Evolutionary conservation across 2,797 vertebrate genomes (phyloP).

Genomic region (Serranus cabrilla): DNA sequence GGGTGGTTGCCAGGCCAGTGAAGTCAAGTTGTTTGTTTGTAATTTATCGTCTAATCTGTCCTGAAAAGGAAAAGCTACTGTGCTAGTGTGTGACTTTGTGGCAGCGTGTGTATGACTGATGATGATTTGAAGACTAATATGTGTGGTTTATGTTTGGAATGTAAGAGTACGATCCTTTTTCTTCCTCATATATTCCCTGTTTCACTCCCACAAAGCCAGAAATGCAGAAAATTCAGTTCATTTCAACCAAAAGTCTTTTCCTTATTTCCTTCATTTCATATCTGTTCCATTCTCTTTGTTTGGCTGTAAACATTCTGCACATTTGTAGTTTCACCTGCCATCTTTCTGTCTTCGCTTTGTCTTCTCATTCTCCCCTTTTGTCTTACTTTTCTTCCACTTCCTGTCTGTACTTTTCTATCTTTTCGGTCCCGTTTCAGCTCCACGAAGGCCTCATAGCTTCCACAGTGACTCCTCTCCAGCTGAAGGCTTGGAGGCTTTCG

Average conservation of each 20-base stretch:
- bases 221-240: not conserved
- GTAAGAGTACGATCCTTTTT: not conserved
- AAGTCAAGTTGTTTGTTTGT: not conserved
- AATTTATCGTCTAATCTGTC: not conserved
- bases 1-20: not conserved
- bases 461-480: constrained; percentile 53
- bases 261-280: no score
- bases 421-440: constrained; percentile 54
- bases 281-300: not conserved
- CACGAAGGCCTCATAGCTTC: constrained; percentile 74
- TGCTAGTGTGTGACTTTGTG: not conserved
- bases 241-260: no score
- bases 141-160: not conserved
- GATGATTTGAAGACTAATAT: not conserved
- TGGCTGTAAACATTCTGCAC: not conserved
- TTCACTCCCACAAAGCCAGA: not conserved
- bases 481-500: constrained; percentile 50
- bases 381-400: constrained; percentile 9
- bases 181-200: not conserved
- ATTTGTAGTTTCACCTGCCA: not conserved
- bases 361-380: not conserved
- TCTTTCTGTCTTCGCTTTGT: constrained; percentile 10
- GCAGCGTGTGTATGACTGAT: not conserved
- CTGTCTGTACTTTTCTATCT: not conserved
- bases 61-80: not conserved